Evolutionary conservation across 1,140 invertebrate species (phyloP), one percentile per base, ranked within the genome.

Genomic region (Bombus sylvicola): DNA sequence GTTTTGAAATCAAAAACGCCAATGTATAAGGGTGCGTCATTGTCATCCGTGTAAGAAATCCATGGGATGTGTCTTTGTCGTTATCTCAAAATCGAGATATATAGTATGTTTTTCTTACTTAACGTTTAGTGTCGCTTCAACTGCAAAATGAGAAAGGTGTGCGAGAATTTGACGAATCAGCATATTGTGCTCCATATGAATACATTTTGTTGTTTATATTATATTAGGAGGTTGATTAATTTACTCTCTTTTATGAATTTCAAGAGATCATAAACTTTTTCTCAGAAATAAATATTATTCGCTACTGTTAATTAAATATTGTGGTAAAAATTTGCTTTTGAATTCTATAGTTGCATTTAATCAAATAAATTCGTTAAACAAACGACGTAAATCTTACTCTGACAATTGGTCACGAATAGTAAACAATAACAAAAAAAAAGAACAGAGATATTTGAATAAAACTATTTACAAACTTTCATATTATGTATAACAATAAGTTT

Each of bases 1-100:
- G 28, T 85, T 64, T 68, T 57, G 22, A 22, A 72, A 78, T n/a
- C n/a, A n/a, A 18, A 85, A 69, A 57, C 10, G 34, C 1, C 47
- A 6, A 41, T 62, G 22, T 59, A 43, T 43, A 53, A 53, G 47
- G 47, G 6, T 22, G 18, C 47, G 6, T 53, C 47, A 53, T 53
- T 53, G 47, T 22, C 18, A 53, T 22, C 18, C 1, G 1, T 6
- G 18, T 41, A 62, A n/a, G 34, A 41, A 31, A 78, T 78, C 43
- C 59, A 64, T 34, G 41, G 66, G 0, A 25, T 22, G 10, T 12
- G 18, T 8, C 47, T 22, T 53, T 22, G 47, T 53, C 47, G 1
- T 22, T 53, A 53, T 53, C 47, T 53, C 18, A 53, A 53, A 53
- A 53, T 53, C 47, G 47, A 18, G 47, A 53, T 18, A 53, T 18